Conservation (phyloP, 1,140 invertebrate genomes). For the Rhysida immarginata region DNA sequence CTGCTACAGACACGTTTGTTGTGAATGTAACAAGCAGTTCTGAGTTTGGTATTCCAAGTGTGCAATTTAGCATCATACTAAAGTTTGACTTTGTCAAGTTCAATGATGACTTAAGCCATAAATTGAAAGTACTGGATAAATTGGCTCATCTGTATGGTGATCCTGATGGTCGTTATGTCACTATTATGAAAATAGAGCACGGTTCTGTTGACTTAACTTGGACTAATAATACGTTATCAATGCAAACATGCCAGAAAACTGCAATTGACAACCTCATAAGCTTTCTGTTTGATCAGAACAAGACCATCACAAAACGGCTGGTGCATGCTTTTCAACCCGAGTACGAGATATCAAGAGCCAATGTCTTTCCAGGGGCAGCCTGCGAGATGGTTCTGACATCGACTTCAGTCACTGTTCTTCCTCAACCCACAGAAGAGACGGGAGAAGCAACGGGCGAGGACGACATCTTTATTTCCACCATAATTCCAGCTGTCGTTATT, state of each 20-base stretch:
- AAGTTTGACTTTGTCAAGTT: slow-evolving; percentile 55
- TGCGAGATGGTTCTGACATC: slow-evolving; percentile 46
- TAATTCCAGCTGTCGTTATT: slow-evolving; percentile 78
- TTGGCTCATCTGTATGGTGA: slow-evolving; percentile 59
- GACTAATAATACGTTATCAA: slow-evolving; percentile 54
- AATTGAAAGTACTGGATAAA: slow-evolving; percentile 56
- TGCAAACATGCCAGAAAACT: slow-evolving; percentile 52
- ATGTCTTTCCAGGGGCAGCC: slow-evolving; percentile 47
- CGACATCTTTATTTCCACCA: slow-evolving; percentile 76
- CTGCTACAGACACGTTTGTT: slow-evolving; percentile 58
- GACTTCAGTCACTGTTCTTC: slow-evolving; percentile 19
- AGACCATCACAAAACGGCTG: slow-evolving; percentile 38
- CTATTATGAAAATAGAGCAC: slow-evolving; percentile 37
- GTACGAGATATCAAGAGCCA: slow-evolving; percentile 56
- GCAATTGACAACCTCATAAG: slow-evolving; percentile 52
- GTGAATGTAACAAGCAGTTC: slow-evolving; percentile 46
- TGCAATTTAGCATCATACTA: slow-evolving; percentile 51
- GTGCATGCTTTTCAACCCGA: slow-evolving; percentile 56
- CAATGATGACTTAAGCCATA: slow-evolving; percentile 40
- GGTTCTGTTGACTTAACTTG: slow-evolving; percentile 47
- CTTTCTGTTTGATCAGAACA: slow-evolving; percentile 37
- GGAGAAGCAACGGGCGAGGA: slow-evolving; percentile 36
- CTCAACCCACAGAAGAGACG: slow-evolving; percentile 26
- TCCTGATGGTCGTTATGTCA: slow-evolving; percentile 49
- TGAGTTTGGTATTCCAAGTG: slow-evolving; percentile 27